Evolutionary conservation across 2,888 invertebrate species (phyloP).

Genomic region (Priocnemis perturbator): DNA sequence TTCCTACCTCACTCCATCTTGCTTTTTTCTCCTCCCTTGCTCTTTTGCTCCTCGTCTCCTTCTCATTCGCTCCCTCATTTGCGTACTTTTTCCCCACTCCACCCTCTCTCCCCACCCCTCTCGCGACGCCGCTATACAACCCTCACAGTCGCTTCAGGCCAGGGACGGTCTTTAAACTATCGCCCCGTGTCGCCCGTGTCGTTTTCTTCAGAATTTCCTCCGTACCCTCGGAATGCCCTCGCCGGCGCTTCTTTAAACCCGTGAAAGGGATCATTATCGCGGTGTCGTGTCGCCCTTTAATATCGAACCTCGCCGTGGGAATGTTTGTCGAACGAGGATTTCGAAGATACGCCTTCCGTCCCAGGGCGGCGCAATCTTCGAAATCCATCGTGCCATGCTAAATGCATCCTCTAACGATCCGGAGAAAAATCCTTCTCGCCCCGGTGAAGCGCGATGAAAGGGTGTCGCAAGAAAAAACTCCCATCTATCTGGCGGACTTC

Average conservation of each 20-base stretch:
- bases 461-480: too few species aligned
- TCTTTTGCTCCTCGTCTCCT: neutral
- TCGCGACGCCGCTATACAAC: neutral
- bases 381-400: too few species aligned
- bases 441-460: too few species aligned
- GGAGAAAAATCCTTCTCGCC: too few species aligned
- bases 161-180: conserved; percentile 36
- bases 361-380: too few species aligned
- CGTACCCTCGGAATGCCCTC: conserved; percentile 20
- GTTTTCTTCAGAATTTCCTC: conserved; percentile 41
- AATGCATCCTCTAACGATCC: too few species aligned
- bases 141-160: conserved; percentile 38
- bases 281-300: too few species aligned
- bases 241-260: conserved; percentile 23
- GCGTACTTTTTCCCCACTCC: neutral
- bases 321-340: too few species aligned
- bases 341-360: too few species aligned
- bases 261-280: conserved; percentile 29
- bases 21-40: neutral
- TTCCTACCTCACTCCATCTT: neutral
- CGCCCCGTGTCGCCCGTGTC: conserved; percentile 28
- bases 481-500: too few species aligned
- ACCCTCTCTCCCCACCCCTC: neutral
- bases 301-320: too few species aligned
- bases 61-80: neutral